phyloP scores from a whole-genome alignment of 2,797 vertebrate genomes.

The Gila robusta region DNA sequence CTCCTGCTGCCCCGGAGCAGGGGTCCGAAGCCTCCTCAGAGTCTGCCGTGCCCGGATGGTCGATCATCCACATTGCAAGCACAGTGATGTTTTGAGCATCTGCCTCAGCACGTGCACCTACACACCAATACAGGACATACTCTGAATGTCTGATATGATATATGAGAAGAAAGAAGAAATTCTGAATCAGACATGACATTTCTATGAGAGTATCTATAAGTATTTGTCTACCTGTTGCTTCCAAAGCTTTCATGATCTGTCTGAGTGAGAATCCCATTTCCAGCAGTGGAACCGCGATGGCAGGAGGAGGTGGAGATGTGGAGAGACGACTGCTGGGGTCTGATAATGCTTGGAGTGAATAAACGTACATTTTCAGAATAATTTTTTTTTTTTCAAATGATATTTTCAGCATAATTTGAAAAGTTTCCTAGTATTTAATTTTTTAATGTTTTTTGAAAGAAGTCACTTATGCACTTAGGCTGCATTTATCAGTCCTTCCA shows the following conservation, averaged over 20 bases:
- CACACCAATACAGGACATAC: background rate
- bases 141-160: background rate
- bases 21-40: conserved; percentile 84
- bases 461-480: background rate
- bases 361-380: background rate
- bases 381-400: background rate
- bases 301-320: conserved; percentile 96
- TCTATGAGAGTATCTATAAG: background rate
- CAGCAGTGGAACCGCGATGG: conserved; percentile 93
- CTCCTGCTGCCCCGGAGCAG: conserved; percentile 78
- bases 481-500: background rate
- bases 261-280: conserved; percentile 98
- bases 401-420: background rate
- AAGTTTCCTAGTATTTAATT: background rate
- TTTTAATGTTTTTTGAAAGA: background rate
- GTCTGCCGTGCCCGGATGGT: conserved; percentile 91
- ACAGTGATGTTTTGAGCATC: conserved; percentile 98
- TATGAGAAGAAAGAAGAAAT: background rate
- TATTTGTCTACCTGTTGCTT: conserved; percentile 87
- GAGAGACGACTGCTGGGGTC: conserved; percentile 97
- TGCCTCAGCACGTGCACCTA: conserved; percentile 93
- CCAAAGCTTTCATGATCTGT: conserved; percentile 97
- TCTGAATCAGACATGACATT: background rate
- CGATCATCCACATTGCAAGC: conserved; percentile 99
- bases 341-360: conserved; percentile 83